Evolutionary conservation across 2,888 invertebrate species (phyloP), one percentile per base, ranked within the genome.

Genomic region (Mamestra brassicae): DNA sequence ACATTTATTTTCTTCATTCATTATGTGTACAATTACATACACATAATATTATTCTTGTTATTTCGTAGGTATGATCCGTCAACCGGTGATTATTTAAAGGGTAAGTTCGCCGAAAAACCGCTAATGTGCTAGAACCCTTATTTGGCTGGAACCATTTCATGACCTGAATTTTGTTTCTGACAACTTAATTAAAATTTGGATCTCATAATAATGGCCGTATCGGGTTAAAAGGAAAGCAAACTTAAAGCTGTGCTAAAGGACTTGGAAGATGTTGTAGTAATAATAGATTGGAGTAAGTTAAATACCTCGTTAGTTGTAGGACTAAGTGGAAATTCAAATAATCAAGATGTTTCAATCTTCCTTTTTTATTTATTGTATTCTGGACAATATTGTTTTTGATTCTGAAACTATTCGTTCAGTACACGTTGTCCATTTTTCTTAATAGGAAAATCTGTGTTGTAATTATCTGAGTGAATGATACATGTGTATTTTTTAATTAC

Each of bases 181-280:
- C 86, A 84, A 76, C 74, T 85, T 87, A 87, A 86, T 87, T 86
- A 81, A 87, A 86, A 77, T 85, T 85, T 79, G 54, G 70, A 83
- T 73, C 71, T 83, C 57, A 71, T 76, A 74, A 77, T 83, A 81
- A 67, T 60, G 34, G 63, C 63, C 26, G 57, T 71, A 61, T 78
- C 52, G 57, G 54, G 71, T 85, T 74, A 78, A 71, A 69, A 66
- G 66, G 38, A 34, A 66, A 13, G 47, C 45, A 60, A 67, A 71
- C 60, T 70, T 57, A 34, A 72, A 42, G 50, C 63, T 63, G 50
- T n/a, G 8, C n/a, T 47, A 47, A 52, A 17, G n/a, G 1, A 58
- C 15, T 45, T 42, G 26, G 5, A 50, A 61, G 36, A 50, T 34
- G 17, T 61, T 52, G 3, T 42, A 4, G 15, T 42, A 55, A 26